Evolutionary conservation across 1,140 invertebrate species (phyloP).

Genomic region (Drosophila virilis): DNA sequence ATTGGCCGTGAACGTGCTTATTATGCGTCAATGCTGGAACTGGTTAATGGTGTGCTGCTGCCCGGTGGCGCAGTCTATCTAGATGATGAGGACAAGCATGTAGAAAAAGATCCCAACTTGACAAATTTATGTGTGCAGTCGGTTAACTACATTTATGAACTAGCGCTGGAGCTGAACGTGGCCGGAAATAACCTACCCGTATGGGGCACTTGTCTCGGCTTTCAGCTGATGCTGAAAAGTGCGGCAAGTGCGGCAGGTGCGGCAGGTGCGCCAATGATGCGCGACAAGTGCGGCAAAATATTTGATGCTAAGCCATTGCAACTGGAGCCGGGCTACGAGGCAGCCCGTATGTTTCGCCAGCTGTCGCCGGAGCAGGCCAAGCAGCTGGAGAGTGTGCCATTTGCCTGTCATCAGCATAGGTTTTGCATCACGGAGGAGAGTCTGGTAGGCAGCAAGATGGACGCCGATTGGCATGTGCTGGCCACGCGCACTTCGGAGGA

Average conservation of each 20-base stretch:
- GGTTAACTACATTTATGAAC: slow-evolving; percentile 88
- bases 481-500: slow-evolving; percentile 88
- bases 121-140: slow-evolving; percentile 85
- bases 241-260: slow-evolving; percentile 84
- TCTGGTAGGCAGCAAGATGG: slow-evolving; percentile 84
- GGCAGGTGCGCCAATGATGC: slow-evolving; percentile 52
- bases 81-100: slow-evolving; percentile 55
- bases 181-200: slow-evolving; percentile 91
- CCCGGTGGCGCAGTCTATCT: slow-evolving; percentile 90
- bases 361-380: slow-evolving; percentile 85
- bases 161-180: slow-evolving; percentile 88
- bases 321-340: slow-evolving; percentile 64
- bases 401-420: slow-evolving; percentile 91
- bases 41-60: slow-evolving; percentile 90
- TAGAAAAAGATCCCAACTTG: slow-evolving; percentile 85
- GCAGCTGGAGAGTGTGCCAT: slow-evolving; percentile 86
- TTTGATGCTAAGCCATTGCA: slow-evolving; percentile 41
- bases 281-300: slow-evolving; percentile 51
- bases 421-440: slow-evolving; percentile 89
- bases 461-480: slow-evolving; percentile 88
- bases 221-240: slow-evolving; percentile 91
- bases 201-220: slow-evolving; percentile 95
- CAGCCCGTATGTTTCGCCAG: slow-evolving; percentile 86
- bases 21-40: slow-evolving; percentile 85
- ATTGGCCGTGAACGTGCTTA: slow-evolving; percentile 63